Evolutionary conservation across 1,140 invertebrate genomes (phyloP), one percentile per base, ranked within the genome.

Genomic region (Chironomus striatipennis): DNA sequence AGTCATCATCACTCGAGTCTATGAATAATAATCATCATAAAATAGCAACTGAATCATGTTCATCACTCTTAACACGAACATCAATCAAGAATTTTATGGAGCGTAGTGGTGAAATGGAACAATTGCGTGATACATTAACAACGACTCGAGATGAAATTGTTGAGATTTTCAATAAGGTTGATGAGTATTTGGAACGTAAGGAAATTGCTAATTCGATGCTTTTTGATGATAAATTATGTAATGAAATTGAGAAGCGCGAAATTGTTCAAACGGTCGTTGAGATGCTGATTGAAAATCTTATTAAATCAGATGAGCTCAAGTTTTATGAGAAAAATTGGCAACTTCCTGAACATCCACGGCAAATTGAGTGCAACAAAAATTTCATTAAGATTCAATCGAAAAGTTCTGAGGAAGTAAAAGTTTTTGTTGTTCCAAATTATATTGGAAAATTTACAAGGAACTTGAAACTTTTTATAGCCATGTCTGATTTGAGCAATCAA

Each of bases 31-130:
- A 34, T 34, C 24, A 34, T 34, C 1, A 34, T 34, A 34, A 34
- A 2, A 34, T 70, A 18, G 10, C n/a, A 70, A 20, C n/a, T 70
- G 65, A 70, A 70, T 9, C 9, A 70, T 18, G 18, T 70, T 70
- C 65, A 21, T 18, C 65, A 20, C 65, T 70, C 18, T 70, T n/a
- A 8, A 57, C 17, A 21, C n/a, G 65, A 8, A 8, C 65, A 18
- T 70, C 65, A 18, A 20, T 70, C 18, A 9, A 17, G 9, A 70
- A 70, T 21, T 70, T 70, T 70, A 70, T 70, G 65, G 17, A 70
- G 18, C n/a, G 17, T 70, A 70, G n/a, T 18, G 65, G 65, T 18
- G 18, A 70, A 70, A 18, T 70, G 6, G 18, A 70, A 18, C 65
- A 70, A 18, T 21, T 70, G 9, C 18, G 65, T 20, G 65, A 18